Conservation (phyloP, 2,888 invertebrate genomes). For the Allophyes oxyacanthae region DNA sequence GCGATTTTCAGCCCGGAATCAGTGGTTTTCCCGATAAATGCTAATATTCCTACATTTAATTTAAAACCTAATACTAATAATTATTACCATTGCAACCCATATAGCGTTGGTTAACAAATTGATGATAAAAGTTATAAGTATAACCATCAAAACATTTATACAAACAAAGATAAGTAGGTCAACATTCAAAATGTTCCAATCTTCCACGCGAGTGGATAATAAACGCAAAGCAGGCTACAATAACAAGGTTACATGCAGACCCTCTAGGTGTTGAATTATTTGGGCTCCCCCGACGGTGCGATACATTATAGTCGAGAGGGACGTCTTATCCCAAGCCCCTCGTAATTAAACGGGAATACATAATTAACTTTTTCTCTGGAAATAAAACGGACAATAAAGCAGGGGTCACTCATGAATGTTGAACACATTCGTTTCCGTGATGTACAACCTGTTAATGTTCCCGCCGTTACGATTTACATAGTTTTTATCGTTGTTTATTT, state of each 20-base stretch:
- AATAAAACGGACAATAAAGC: conserved; percentile 46
- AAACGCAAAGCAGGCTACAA: conserved; percentile 5
- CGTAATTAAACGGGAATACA: conserved; percentile 55
- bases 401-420: conserved; percentile 50
- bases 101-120: too few species aligned
- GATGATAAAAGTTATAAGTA: too few species aligned
- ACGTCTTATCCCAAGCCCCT: conserved; percentile 32
- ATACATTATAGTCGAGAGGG: conserved; percentile 48
- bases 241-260: conserved; percentile 12
- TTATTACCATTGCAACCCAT: too few species aligned
- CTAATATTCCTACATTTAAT: too few species aligned
- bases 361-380: conserved; percentile 51
- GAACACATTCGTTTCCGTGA: conserved; percentile 23
- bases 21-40: too few species aligned
- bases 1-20: too few species aligned
- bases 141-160: too few species aligned
- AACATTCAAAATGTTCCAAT: not conserved
- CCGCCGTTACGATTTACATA: conserved; percentile 27
- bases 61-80: too few species aligned
- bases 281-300: conserved; percentile 24
- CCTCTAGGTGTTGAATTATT: conserved; percentile 48
- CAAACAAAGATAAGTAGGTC: not conserved
- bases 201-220: conserved; percentile 1
- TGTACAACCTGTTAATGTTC: conserved; percentile 15
- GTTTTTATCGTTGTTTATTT: conserved; percentile 23